Evolutionary conservation across 92 coral and sea anemone genomes (phyloP).

Genomic region (Galaxea fascicularis): DNA sequence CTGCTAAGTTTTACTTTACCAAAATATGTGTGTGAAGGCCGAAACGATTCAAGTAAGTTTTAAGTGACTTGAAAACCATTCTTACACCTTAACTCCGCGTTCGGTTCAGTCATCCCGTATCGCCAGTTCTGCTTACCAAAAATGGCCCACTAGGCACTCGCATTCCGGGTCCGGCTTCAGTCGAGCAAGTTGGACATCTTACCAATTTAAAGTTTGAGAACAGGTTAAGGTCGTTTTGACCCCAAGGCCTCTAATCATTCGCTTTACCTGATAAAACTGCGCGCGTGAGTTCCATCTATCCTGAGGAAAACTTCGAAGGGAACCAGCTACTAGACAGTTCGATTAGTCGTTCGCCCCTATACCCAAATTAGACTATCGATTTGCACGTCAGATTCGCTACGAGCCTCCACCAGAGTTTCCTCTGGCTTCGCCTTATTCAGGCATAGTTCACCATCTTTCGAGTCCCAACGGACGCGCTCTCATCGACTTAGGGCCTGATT

Average conservation of each 20-base stretch:
- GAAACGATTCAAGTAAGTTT: too few relatives aligned
- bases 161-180: conserved; percentile 66
- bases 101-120: conserved; percentile 81
- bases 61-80: too few relatives aligned
- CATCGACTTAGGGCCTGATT: too few relatives aligned
- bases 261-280: conserved; percentile 74
- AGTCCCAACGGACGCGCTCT: conserved; percentile 71
- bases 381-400: conserved; percentile 75
- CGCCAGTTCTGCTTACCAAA: conserved; percentile 85
- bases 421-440: conserved; percentile 58
- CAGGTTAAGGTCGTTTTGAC: conserved; percentile 50
- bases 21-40: too few relatives aligned
- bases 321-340: conserved; percentile 70
- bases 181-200: conserved; percentile 66
- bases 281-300: conserved; percentile 63
- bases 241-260: conserved; percentile 70
- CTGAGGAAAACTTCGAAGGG: conserved; percentile 76
- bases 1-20: too few relatives aligned
- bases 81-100: conserved; percentile 74
- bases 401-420: conserved; percentile 76
- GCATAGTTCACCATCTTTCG: conserved; percentile 75
- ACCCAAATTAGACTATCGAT: conserved; percentile 75
- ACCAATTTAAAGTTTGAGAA: conserved; percentile 72
- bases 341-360: conserved; percentile 85
- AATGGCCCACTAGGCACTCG: conserved; percentile 77